phyloP scores from a whole-genome alignment of 2,797 vertebrate genomes.

The Myotis myotis region DNA sequence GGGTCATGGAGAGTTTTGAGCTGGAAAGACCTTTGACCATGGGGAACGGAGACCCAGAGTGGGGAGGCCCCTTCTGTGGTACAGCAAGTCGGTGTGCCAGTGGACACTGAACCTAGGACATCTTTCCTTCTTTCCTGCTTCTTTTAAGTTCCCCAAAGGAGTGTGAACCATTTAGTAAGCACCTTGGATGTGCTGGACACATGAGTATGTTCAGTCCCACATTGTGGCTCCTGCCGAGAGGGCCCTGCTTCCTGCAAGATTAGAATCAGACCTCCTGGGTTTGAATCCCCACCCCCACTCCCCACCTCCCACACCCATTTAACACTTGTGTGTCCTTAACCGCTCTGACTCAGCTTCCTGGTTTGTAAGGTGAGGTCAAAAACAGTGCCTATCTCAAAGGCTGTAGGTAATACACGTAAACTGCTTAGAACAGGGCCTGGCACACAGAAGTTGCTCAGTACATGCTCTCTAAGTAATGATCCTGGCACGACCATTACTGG shows the following conservation, averaged over 20 bases:
- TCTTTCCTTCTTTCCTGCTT: background rate
- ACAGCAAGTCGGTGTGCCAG: background rate
- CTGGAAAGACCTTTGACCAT: background rate
- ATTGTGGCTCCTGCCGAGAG: background rate
- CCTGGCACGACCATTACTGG: background rate
- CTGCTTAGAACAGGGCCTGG: background rate
- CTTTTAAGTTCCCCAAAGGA: background rate
- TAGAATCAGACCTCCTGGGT: background rate
- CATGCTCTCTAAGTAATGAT: background rate
- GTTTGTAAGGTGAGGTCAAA: background rate
- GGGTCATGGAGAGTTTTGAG: background rate
- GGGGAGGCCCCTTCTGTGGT: background rate
- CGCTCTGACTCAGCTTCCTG: background rate
- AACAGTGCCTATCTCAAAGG: background rate
- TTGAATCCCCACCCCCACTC: background rate
- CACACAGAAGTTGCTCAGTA: background rate
- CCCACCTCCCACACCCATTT: background rate
- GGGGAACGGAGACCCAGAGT: background rate
- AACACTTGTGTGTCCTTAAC: background rate
- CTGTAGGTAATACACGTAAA: background rate
- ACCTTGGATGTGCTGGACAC: background rate
- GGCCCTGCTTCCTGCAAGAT: background rate
- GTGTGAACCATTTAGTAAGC: background rate
- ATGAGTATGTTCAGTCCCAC: background rate
- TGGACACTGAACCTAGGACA: background rate